Conservation (phyloP, 2,888 invertebrate species). For the Leptogaster cylindrica region DNA sequence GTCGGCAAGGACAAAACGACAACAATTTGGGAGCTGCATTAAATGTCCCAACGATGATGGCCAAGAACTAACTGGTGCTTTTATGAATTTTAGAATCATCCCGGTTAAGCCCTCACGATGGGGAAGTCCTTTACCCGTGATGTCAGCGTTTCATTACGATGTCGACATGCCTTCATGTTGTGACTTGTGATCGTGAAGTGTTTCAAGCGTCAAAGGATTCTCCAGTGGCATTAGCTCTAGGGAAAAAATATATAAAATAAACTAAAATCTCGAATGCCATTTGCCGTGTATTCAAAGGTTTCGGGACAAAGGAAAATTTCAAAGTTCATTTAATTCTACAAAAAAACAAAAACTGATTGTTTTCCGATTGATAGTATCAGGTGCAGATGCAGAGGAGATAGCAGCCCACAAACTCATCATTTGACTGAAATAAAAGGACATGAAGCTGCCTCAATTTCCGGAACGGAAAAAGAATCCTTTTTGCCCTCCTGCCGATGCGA, state of each 20-base stretch:
- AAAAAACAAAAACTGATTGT: conserved; percentile 28
- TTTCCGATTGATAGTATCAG: conserved; percentile 30
- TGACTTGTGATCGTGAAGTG: conserved; percentile 23
- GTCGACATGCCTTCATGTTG: not conserved
- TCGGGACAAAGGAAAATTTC: conserved; percentile 26
- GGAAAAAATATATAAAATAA: too few relatives aligned
- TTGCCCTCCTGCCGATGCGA: not conserved
- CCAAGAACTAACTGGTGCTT: too few relatives aligned
- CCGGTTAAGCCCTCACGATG: too few relatives aligned
- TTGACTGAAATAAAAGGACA: conserved; percentile 29
- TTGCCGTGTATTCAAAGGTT: not conserved
- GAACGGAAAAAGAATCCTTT: conserved; percentile 13
- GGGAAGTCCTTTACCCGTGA: not conserved
- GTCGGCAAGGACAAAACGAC: too few relatives aligned
- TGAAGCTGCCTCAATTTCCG: conserved; percentile 28
- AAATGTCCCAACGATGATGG: too few relatives aligned
- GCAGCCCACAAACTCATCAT: conserved; percentile 32
- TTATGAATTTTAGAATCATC: too few relatives aligned
- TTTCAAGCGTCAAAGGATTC: conserved; percentile 20
- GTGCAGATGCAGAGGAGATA: conserved; percentile 5
- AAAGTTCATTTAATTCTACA: conserved; percentile 37
- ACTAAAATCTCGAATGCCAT: not conserved
- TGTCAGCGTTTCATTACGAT: not conserved
- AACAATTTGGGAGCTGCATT: too few relatives aligned
- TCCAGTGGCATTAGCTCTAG: conserved; percentile 18